Evolutionary conservation across 2,888 invertebrate genomes (phyloP).

Genomic region (Yponomeuta evonymella): DNA sequence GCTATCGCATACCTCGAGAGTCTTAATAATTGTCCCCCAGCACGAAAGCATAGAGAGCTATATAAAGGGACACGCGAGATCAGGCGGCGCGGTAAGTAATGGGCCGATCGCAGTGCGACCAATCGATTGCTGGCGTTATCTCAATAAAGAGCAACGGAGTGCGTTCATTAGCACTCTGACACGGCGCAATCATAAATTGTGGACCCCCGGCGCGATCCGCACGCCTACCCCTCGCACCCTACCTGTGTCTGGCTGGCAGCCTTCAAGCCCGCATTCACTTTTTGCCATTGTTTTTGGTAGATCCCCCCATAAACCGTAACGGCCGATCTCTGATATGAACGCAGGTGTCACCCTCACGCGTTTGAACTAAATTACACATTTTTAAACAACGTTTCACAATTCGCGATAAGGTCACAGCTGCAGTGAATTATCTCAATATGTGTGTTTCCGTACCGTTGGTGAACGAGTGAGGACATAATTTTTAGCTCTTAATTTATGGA

Average conservation of each 20-base stretch:
- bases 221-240: conserved; percentile 52
- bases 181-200: conserved; percentile 72
- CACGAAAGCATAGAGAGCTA: conserved; percentile 43
- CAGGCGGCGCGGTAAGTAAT: conserved; percentile 63
- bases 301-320: conserved; percentile 66
- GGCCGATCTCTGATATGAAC: conserved; percentile 61
- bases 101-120: conserved; percentile 43
- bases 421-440: conserved; percentile 38
- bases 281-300: conserved; percentile 72
- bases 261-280: conserved; percentile 58
- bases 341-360: conserved; percentile 72
- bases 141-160: conserved; percentile 74
- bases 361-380: conserved; percentile 66
- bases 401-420: conserved; percentile 65
- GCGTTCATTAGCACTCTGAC: conserved; percentile 75
- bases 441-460: background rate
- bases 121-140: conserved; percentile 65
- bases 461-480: background rate
- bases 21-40: conserved; percentile 59
- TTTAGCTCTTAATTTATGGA: background rate
- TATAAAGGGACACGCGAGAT: conserved; percentile 64
- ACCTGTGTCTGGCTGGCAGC: conserved; percentile 34
- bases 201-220: conserved; percentile 69
- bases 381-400: conserved; percentile 58
- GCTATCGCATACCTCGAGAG: conserved; percentile 43